These are phyloP conservation scores for Brassicogethes aeneus DNA, from an alignment of 2,888 invertebrate species.

Conservation along the genomic window DNA sequence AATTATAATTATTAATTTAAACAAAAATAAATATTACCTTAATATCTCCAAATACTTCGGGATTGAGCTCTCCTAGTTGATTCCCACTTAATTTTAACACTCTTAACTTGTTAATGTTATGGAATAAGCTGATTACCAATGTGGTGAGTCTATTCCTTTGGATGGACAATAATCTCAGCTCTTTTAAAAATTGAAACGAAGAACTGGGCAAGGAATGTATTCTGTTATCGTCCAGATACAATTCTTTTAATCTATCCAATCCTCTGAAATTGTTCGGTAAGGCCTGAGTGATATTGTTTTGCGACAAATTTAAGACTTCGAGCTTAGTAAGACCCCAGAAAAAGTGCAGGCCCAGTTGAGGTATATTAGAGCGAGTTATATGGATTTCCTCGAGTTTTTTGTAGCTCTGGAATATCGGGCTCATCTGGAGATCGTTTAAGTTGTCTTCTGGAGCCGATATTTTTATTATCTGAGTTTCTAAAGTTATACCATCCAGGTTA, in stretches of 20 bases:
- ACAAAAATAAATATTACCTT: conserved; percentile 42
- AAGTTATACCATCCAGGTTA: conserved; percentile 52
- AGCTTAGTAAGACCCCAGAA: conserved; percentile 62
- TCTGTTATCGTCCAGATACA: conserved; percentile 67
- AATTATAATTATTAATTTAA: no score
- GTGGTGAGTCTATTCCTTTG: conserved; percentile 60
- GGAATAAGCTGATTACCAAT: conserved; percentile 62
- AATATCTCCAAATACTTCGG: conserved; percentile 68
- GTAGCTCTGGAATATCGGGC: conserved; percentile 54
- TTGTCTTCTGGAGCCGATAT: conserved; percentile 56
- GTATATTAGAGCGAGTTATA: conserved; percentile 69
- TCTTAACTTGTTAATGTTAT: conserved; percentile 62
- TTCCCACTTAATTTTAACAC: conserved; percentile 69
- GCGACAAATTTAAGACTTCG: conserved; percentile 57
- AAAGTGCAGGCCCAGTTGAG: conserved; percentile 68
- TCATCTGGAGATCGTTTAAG: conserved; percentile 59
- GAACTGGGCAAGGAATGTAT: conserved; percentile 72
- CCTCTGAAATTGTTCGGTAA: conserved; percentile 67
- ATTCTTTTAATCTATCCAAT: conserved; percentile 56
- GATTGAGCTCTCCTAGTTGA: conserved; percentile 61
- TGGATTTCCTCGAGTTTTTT: conserved; percentile 58
- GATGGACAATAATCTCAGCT: conserved; percentile 56
- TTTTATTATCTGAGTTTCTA: conserved; percentile 50
- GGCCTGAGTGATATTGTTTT: conserved; percentile 69
- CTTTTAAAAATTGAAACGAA: conserved; percentile 54